A percentile compares a stretch with the other conserved stretches of the same genome.
Evolutionary conservation across 2,888 invertebrate species (phyloP).

Genomic region (Aradus depressus): DNA sequence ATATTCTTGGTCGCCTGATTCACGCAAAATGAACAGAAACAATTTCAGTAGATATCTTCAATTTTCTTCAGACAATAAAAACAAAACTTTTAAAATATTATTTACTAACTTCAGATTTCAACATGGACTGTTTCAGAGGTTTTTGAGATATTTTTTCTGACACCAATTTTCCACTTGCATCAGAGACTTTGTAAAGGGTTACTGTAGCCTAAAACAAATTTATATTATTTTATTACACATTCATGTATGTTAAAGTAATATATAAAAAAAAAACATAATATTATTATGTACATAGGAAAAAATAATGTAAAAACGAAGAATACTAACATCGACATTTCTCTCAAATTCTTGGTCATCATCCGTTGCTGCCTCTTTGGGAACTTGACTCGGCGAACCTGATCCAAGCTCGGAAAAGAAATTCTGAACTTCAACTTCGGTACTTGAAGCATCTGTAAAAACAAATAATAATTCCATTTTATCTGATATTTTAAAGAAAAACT

Average conservation of each 20-base stretch:
- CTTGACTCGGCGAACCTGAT: conserved; percentile 53
- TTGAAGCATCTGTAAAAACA: conserved; percentile 45
- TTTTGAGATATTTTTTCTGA: conserved; percentile 56
- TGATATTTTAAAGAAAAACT: neutral
- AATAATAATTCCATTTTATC: neutral
- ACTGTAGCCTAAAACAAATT: conserved; percentile 40
- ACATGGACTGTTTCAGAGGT: conserved; percentile 57
- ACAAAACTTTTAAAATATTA: too few relatives aligned
- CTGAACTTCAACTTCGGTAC: conserved; percentile 50
- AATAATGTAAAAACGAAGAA: neutral
- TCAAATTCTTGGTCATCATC: conserved; percentile 69
- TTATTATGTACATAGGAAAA: neutral
- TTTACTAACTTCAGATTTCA: conserved; percentile 55
- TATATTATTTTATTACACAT: neutral
- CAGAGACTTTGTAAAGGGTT: conserved; percentile 57
- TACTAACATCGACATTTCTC: conserved; percentile 45
- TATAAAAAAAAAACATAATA: neutral
- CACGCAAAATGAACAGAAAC: too few relatives aligned
- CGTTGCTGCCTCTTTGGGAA: conserved; percentile 59
- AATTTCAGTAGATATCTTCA: too few relatives aligned
- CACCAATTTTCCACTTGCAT: conserved; percentile 52
- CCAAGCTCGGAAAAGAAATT: conserved; percentile 72
- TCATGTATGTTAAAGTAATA: neutral
- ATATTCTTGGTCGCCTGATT: too few relatives aligned
- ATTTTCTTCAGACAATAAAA: too few relatives aligned